Base-by-base conservation (phyloP, 1,140 invertebrate genomes). In the Neoseiulus cucumeris region DNA sequence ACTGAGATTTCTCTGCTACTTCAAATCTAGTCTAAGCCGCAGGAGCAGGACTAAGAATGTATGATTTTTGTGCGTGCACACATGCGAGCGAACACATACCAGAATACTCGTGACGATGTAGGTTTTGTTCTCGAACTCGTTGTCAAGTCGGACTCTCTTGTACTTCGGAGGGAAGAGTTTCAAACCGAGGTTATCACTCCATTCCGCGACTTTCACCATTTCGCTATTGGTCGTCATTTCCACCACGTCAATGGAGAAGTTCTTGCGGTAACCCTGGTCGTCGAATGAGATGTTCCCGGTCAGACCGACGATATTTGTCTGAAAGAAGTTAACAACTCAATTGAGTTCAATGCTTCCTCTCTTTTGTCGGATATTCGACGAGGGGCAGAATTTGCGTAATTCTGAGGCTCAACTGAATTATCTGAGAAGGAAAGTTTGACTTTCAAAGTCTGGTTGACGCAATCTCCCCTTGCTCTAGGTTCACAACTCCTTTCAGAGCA, bases 231-330 rank as follows among this genome's bases (percentile, higher is more conserved):
- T 83, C 0, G 87, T 91, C 83, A 95, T 87, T 76, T 94, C 89
- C 67, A 95, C 85, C 20, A 95, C 84, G 73, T 93, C 89, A 30
- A 96, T 79, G 1, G 88, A 88, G 73, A 93, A 94, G 78, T 94
- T 91, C 69, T 85, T 81, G 67, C 91, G 78, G 70, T 85, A 80
- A 42, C 91, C 91, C 70, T 85, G 83, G 69, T 90, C 85, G 72
- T 85, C 86, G 76, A 96, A 91, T 66, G 83, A 83, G 71, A 95
- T 86, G 73, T 84, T 84, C 25, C 91, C 91, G 0, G 90, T 93
- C 67, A 95, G 77, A 22, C 91, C 91, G 77, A 88, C 85, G 69
- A 93, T 81, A 76, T 91, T 85, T 68, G 89, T 87, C 90, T 95
- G 79, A 66, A 73, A 75, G 33, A 9, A 4, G 33, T 6, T 9